Percentiles rank a stretch among this genome's conserved stretches.
Conservation (phyloP, 2,113 vertebrate genomes). For the Anas platyrhynchos region DNA sequence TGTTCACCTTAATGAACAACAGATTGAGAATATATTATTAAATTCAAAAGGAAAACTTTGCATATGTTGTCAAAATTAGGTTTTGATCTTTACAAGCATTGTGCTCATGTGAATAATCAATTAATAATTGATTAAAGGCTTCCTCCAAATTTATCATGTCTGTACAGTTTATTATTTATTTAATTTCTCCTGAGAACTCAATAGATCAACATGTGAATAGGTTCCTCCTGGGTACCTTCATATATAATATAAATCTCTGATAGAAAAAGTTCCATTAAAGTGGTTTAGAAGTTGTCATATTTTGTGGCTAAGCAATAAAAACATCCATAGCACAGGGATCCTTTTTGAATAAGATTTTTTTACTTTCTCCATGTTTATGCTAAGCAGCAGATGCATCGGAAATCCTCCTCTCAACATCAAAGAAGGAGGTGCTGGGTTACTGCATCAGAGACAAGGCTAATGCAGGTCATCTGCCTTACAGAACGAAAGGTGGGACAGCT, state of each 20-base stretch:
- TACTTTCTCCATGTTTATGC: not conserved
- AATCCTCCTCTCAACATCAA: not conserved
- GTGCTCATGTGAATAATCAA: conserved; percentile 86
- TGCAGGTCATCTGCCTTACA: not conserved
- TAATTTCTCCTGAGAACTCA: conserved; percentile 7
- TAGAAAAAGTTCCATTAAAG: not conserved
- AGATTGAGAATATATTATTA: conserved; percentile 69
- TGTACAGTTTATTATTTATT: conserved; percentile 22
- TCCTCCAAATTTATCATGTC: conserved; percentile 20
- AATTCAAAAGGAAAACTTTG: conserved; percentile 68
- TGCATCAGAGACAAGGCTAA: not conserved
- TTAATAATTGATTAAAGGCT: conserved; percentile 90
- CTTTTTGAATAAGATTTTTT: not conserved
- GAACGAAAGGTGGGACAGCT: not conserved
- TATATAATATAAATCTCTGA: not conserved
- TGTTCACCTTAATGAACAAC: conserved; percentile 68
- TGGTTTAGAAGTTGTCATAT: not conserved
- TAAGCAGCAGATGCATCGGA: not conserved
- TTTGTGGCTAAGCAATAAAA: not conserved
- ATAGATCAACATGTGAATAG: not conserved
- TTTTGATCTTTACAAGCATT: conserved; percentile 86
- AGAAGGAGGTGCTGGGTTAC: not conserved
- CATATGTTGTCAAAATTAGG: conserved; percentile 73
- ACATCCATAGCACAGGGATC: not conserved
- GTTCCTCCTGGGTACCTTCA: not conserved